Base-by-base conservation (phyloP, 2,888 invertebrate species). In the Schizotus pectinicornis region DNA sequence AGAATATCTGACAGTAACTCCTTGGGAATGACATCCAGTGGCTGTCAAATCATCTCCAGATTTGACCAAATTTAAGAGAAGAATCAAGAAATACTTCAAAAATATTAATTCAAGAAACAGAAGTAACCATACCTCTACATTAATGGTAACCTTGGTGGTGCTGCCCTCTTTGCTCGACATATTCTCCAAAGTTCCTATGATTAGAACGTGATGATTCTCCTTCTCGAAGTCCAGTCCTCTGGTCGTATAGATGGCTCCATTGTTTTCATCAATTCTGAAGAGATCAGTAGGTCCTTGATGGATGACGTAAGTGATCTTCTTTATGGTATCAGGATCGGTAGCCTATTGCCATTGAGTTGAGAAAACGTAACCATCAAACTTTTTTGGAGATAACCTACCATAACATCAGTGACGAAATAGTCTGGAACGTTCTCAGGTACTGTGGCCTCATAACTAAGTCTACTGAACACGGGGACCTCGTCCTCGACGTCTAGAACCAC, bases 381-480 rank as follows among this genome's bases (percentile, higher is more conserved):
- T n/a, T n/a, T n/a, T n/a, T n/a, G 7, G 32, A 22, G 42, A 12
- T 35, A 35, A 69, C 75, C 81, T 74, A 90, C 91, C 78, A 85
- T 85, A 42, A 95, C 94, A 74, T 90, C 90, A 38, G 88, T 85
- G 5, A 95, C 89, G 56, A 88, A 85, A 71, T 88, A 85, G 74
- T 93, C 90, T 0, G 90, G 87, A 34, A 87, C 84, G 77, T 95
- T 95, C 81, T 95, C 95, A 1, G 93, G 92, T n/a, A 94, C 90
- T 38, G 83, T 85, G 1, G 90, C 90, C 67, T 91, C 88, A 71
- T 94, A 92, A 22, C 86, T 80, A 1, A 86, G 80, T 63, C 88
- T 86, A 48, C 82, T 82, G 77, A 95, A 95, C 42, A 89, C 82
- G 0, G 95, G 95, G 35, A 88, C 82, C 77, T 95, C 94, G 74